Conservation (phyloP, 2,888 invertebrate genomes). For the Palloptera scutellata region DNA sequence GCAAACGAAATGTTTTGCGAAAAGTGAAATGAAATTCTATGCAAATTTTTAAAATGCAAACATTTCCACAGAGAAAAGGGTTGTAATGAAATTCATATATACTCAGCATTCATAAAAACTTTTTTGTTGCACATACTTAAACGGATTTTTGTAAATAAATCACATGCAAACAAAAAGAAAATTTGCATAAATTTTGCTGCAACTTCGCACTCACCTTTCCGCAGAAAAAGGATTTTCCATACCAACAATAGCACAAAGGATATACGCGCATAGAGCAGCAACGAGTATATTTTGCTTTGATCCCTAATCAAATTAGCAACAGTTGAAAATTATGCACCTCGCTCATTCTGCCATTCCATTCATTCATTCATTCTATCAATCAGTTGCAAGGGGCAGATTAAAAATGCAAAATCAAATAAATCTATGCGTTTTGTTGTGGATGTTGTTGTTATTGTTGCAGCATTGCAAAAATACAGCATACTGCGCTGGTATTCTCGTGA, state of each 20-base stretch:
- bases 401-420: conserved; percentile 23
- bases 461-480: background rate
- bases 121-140: conserved; percentile 31
- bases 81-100: conserved; percentile 12
- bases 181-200: conserved; percentile 36
- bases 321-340: conserved; percentile 42
- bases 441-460: background rate
- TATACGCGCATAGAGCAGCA: background rate
- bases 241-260: background rate
- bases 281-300: conserved; percentile 4
- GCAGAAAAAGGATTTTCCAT: too few species aligned
- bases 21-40: background rate
- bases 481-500: background rate
- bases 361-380: too few species aligned
- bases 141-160: conserved; percentile 29
- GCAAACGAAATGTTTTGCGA: background rate
- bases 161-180: conserved; percentile 15
- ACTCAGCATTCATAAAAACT: conserved; percentile 25
- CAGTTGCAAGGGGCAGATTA: too few species aligned
- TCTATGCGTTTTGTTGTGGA: conserved; percentile 6
- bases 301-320: conserved; percentile 62
- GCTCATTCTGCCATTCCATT: conserved; percentile 16
- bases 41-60: background rate
- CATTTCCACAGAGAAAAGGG: conserved; percentile 29
- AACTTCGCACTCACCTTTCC: conserved; percentile 12